Evolutionary conservation across 2,888 invertebrate genomes (phyloP).

Genomic region (Lasioglossum oenotherae): DNA sequence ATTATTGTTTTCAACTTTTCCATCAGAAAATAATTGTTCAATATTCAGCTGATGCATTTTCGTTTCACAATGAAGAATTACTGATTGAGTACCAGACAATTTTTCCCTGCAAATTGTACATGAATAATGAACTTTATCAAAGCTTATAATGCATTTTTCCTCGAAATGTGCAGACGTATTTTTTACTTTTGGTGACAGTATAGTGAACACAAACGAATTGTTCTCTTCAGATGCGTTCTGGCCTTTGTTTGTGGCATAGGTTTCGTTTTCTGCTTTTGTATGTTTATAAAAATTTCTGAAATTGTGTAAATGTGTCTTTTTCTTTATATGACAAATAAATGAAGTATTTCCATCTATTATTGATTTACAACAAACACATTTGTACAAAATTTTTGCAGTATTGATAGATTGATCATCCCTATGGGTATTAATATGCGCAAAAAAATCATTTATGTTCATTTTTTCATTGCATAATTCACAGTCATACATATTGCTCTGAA

Average conservation of each 20-base stretch:
- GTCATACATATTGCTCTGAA: neutral
- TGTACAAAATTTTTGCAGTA: constrained; percentile 3
- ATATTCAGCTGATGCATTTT: neutral
- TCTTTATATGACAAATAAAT: constrained; percentile 6
- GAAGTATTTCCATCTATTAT: constrained; percentile 21
- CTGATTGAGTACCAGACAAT: neutral
- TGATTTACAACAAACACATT: constrained; percentile 39
- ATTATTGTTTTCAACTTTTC: neutral
- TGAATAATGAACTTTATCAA: constrained; percentile 2
- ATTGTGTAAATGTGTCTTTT: constrained; percentile 22
- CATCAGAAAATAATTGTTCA: neutral
- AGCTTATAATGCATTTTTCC: constrained; percentile 8
- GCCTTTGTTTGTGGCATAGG: neutral
- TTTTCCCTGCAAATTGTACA: constrained; percentile 19
- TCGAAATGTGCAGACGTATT: neutral
- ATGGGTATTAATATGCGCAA: constrained; percentile 14
- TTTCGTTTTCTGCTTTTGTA: neutral
- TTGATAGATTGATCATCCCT: neutral
- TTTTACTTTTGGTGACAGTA: neutral
- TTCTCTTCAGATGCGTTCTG: neutral
- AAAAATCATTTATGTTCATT: constrained; percentile 12
- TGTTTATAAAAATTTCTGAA: constrained; percentile 4
- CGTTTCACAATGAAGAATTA: constrained; percentile 2
- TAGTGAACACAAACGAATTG: neutral
- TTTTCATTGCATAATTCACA: neutral